Conservation (phyloP, 1,140 invertebrate species). For the Andricus grossulariae region DNA sequence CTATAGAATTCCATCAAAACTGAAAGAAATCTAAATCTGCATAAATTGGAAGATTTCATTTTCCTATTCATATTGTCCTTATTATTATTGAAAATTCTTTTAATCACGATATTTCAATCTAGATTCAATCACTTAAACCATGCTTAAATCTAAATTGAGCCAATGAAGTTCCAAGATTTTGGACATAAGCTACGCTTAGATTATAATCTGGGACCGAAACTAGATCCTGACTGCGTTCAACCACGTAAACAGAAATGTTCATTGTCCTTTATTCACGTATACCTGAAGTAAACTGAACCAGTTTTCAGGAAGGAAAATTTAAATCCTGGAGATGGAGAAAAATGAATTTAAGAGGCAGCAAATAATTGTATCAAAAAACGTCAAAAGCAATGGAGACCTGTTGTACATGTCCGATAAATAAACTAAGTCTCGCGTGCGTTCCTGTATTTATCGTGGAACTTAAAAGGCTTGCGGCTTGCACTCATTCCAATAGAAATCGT, state of each 20-base stretch:
- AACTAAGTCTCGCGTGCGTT: conserved; percentile 48
- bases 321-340: background rate
- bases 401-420: conserved; percentile 55
- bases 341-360: no score
- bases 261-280: no score
- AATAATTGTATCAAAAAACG: background rate
- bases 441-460: conserved; percentile 2
- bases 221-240: no score
- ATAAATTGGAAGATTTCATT: no score
- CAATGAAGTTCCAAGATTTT: background rate
- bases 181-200: background rate
- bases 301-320: background rate
- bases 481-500: conserved; percentile 2
- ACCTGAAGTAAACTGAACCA: background rate
- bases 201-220: background rate
- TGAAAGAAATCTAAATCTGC: no score
- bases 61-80: no score
- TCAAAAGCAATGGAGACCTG: conserved; percentile 54
- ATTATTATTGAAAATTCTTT: no score
- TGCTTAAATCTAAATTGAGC: background rate
- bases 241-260: no score
- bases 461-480: background rate
- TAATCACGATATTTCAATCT: background rate
- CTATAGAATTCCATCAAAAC: no score
- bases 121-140: background rate